A percentile compares a stretch with the other conserved stretches of the same genome.
These are phyloP conservation scores for Ypsolopha sequella DNA, from an alignment of 2,888 invertebrate genomes.

Conservation along the genomic window DNA sequence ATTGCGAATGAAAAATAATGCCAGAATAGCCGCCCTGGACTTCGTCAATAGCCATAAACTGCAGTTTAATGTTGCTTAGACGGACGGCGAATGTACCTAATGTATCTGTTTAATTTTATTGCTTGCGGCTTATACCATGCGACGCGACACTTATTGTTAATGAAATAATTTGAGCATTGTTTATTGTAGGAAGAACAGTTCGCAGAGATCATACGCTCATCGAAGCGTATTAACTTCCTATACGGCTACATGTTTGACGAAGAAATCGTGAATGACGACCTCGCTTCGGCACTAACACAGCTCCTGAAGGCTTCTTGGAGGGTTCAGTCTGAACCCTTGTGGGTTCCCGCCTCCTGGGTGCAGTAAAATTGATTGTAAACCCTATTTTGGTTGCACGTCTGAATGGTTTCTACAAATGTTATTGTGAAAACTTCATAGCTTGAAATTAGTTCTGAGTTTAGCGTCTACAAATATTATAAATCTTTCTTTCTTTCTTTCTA, in stretches of 20 bases:
- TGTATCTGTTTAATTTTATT: too few relatives aligned
- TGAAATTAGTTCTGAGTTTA: too few relatives aligned
- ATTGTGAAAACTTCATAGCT: background rate
- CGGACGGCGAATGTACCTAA: too few relatives aligned
- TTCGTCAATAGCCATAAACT: too few relatives aligned
- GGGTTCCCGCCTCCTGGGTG: constrained; percentile 97
- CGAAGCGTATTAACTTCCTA: constrained; percentile 89
- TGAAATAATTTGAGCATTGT: background rate
- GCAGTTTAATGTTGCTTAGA: too few relatives aligned
- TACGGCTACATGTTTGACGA: constrained; percentile 97
- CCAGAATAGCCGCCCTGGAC: too few relatives aligned
- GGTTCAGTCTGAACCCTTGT: constrained; percentile 92
- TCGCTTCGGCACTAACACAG: constrained; percentile 87
- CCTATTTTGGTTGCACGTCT: background rate
- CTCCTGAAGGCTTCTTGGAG: constrained; percentile 84
- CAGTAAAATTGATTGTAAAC: constrained; percentile 40
- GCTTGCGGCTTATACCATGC: too few relatives aligned
- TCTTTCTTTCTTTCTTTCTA: too few relatives aligned
- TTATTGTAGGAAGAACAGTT: constrained; percentile 89
- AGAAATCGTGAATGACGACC: constrained; percentile 91
- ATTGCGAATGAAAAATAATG: too few relatives aligned
- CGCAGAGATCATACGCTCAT: constrained; percentile 85
- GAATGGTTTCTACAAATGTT: background rate
- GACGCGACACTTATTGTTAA: too few relatives aligned
- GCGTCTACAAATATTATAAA: too few relatives aligned